phyloP scores from a whole-genome alignment of 2,113 vertebrate genomes.

The Corythornis madagascariensis region DNA sequence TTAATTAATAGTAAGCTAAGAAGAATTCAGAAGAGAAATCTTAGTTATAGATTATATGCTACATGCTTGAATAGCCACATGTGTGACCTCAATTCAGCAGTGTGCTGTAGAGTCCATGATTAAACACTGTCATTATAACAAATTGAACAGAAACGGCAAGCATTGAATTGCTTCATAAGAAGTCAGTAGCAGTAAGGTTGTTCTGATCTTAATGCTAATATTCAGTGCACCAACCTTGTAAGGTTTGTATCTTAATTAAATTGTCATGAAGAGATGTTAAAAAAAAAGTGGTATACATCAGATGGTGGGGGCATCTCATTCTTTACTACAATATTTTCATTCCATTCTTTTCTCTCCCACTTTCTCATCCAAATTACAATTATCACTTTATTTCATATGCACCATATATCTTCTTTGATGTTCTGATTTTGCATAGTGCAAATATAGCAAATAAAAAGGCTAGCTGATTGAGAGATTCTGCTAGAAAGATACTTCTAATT shows the following conservation, averaged over 20 bases:
- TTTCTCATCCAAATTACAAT: conserved; percentile 10
- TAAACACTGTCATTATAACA: conserved; percentile 83
- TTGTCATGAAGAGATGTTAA: conserved; percentile 70
- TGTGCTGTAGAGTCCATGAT: conserved; percentile 70
- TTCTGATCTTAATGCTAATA: conserved; percentile 76
- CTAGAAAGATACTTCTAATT: conserved; percentile 36
- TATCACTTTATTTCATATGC: conserved; percentile 27
- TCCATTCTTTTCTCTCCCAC: background rate
- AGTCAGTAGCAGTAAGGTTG: conserved; percentile 70
- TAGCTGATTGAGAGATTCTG: conserved; percentile 4
- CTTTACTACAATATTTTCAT: conserved; percentile 44
- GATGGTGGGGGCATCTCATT: conserved; percentile 34
- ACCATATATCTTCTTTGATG: conserved; percentile 32
- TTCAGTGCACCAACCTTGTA: conserved; percentile 55
- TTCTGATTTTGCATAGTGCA: conserved; percentile 29
- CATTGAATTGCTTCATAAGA: conserved; percentile 79
- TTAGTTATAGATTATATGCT: conserved; percentile 79
- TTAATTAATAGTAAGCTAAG: conserved; percentile 76
- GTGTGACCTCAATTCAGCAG: conserved; percentile 80
- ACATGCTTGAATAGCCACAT: conserved; percentile 76
- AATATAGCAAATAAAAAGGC: conserved; percentile 51
- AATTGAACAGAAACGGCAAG: conserved; percentile 78
- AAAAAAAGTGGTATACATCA: conserved; percentile 43
- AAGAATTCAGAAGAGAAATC: conserved; percentile 71
- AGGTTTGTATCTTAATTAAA: conserved; percentile 79